Percentiles rank a stretch among this genome's conserved stretches.
phyloP scores from a whole-genome alignment of 2,888 invertebrate genomes.

The Notodonta ziczac region DNA sequence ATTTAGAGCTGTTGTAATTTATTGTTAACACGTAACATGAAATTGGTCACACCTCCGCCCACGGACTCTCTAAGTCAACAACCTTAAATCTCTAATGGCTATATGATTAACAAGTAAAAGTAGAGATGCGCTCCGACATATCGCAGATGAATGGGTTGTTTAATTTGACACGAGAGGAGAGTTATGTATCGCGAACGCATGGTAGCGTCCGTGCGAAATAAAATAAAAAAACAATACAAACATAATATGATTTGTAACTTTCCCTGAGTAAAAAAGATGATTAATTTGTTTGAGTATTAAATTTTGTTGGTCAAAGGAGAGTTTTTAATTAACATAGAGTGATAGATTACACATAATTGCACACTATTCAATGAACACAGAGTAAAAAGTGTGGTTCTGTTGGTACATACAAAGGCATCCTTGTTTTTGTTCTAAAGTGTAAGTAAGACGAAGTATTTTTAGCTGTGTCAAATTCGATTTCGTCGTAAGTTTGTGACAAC shows the following conservation, averaged over 20 bases:
- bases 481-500: no score
- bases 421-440: no score
- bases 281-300: neutral
- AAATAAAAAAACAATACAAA: conserved; percentile 50
- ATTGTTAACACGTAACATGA: neutral
- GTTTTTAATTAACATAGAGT: no score
- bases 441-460: no score
- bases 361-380: no score
- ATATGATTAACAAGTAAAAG: conserved; percentile 8
- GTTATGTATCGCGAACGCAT: conserved; percentile 17
- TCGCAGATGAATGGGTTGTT: conserved; percentile 49
- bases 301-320: neutral
- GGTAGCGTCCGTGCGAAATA: conserved; percentile 52
- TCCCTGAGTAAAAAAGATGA: neutral
- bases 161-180: conserved; percentile 53
- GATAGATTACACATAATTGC: no score
- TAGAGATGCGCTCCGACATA: conserved; percentile 5
- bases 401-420: no score
- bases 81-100: conserved; percentile 5
- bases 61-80: conserved; percentile 1
- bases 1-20: no score
- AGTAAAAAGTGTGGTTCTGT: no score
- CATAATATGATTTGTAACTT: conserved; percentile 47
- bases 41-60: neutral
- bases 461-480: no score